These are phyloP conservation scores for Echiichthys vipera DNA, from an alignment of 2,797 vertebrate genomes.

Conservation along the genomic window DNA sequence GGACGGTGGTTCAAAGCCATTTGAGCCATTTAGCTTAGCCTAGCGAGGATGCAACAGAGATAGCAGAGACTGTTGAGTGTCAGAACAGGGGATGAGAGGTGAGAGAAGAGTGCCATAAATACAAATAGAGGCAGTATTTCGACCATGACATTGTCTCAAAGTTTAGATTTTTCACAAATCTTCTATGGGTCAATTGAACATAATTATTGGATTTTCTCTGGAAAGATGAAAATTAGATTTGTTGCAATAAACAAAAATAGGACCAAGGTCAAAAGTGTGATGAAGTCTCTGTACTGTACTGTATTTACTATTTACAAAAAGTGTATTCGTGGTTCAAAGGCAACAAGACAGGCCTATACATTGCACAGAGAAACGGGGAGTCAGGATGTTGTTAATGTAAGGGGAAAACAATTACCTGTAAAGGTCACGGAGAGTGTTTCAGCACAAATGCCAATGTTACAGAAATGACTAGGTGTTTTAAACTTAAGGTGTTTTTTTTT, in stretches of 20 bases:
- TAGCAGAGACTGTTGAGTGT: neutral
- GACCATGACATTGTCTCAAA: too few relatives aligned
- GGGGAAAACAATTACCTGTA: constrained; percentile 40
- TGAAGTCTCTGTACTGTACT: neutral
- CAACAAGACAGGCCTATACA: neutral
- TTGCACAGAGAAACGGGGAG: neutral
- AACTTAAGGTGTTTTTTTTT: constrained; percentile 19
- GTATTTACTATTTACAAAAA: neutral
- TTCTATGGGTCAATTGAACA: neutral
- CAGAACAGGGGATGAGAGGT: neutral
- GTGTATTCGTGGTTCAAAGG: neutral
- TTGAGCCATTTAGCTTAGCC: too few relatives aligned
- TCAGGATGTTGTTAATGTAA: constrained; percentile 11
- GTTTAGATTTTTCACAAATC: neutral
- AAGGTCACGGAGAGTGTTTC: constrained; percentile 60
- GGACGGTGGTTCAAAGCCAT: too few relatives aligned
- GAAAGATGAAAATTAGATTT: neutral
- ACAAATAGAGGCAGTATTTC: neutral
- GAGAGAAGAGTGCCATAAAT: neutral
- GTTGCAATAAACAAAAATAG: neutral
- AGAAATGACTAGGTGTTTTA: constrained; percentile 20
- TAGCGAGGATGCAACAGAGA: too few relatives aligned
- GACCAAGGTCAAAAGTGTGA: neutral
- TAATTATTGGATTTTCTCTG: neutral
- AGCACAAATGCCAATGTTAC: constrained; percentile 53